Percentiles rank a stretch among this genome's conserved stretches.
Conservation (phyloP, 2,113 vertebrate genomes). For the Semicossyphus pulcher region DNA sequence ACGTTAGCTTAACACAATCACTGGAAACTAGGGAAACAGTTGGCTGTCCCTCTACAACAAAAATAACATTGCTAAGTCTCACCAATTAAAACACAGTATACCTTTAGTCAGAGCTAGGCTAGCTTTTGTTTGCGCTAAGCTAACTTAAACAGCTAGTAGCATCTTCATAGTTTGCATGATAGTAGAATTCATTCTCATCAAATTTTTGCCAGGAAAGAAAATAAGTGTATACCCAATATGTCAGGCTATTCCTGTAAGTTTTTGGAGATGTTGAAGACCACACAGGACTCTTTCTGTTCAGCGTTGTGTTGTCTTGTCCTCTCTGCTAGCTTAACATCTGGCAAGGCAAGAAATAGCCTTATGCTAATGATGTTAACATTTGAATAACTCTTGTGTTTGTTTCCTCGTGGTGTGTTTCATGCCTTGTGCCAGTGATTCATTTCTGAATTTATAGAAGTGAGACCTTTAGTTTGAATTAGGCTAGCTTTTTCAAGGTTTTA, state of each 20-base stretch:
- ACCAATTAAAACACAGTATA: no score
- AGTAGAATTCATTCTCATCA: neutral
- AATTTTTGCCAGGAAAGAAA: neutral
- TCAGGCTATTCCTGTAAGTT: no score
- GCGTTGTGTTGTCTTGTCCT: neutral
- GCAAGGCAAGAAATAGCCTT: neutral
- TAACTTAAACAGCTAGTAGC: neutral
- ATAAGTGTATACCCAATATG: neutral
- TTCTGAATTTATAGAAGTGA: neutral
- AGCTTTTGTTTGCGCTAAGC: neutral
- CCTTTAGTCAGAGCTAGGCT: neutral
- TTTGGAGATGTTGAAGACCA: neutral
- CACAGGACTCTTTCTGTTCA: neutral
- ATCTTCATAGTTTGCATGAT: neutral
- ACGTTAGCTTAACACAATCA: neutral
- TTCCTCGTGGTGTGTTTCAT: neutral
- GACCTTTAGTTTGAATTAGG: neutral
- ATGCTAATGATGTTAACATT: neutral
- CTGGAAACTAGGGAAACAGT: neutral
- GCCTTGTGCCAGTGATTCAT: no score
- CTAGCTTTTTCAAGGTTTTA: neutral
- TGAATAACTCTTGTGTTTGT: neutral
- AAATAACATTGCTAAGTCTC: no score
- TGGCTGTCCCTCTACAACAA: neutral
- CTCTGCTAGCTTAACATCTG: neutral